Percentiles rank a stretch among this genome's conserved stretches.
phyloP scores from a whole-genome alignment of 1,140 invertebrate species.

The Wiebesia pumilae region DNA sequence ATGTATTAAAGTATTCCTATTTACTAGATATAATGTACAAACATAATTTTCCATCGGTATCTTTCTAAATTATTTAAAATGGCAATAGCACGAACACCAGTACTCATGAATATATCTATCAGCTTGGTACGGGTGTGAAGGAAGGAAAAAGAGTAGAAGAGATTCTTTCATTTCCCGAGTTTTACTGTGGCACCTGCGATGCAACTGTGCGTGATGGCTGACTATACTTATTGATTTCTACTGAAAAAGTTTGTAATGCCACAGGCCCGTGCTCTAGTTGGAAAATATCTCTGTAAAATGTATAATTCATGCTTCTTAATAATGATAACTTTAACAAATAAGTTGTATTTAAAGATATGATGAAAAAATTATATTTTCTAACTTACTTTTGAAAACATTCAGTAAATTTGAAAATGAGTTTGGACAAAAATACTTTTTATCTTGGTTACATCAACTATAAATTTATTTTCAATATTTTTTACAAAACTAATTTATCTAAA shows the following conservation, averaged over 20 bases:
- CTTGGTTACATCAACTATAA: no score
- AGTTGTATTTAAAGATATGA: neutral
- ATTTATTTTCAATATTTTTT: no score
- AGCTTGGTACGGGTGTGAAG: neutral
- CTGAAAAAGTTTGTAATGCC: conserved; percentile 36
- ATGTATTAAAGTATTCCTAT: neutral
- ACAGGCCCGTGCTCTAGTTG: neutral
- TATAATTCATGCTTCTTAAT: conserved; percentile 43
- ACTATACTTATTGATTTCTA: conserved; percentile 47
- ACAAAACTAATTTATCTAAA: no score
- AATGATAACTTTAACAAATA: conserved; percentile 7
- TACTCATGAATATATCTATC: neutral
- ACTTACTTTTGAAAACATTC: neutral
- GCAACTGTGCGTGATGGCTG: conserved; percentile 16
- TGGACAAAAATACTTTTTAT: neutral
- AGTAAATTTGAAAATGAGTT: neutral
- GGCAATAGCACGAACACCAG: neutral
- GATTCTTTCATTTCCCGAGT: conserved; percentile 18
- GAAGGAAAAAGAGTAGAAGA: conserved; percentile 1
- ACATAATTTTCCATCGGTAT: neutral
- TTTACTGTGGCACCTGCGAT: conserved; percentile 28
- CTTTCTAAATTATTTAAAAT: neutral
- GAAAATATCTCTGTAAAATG: conserved; percentile 13
- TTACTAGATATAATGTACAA: neutral
- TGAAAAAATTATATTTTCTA: neutral